These are phyloP conservation scores for Andrena chrysosceles DNA, from an alignment of 2,888 invertebrate genomes.

Conservation along the genomic window DNA sequence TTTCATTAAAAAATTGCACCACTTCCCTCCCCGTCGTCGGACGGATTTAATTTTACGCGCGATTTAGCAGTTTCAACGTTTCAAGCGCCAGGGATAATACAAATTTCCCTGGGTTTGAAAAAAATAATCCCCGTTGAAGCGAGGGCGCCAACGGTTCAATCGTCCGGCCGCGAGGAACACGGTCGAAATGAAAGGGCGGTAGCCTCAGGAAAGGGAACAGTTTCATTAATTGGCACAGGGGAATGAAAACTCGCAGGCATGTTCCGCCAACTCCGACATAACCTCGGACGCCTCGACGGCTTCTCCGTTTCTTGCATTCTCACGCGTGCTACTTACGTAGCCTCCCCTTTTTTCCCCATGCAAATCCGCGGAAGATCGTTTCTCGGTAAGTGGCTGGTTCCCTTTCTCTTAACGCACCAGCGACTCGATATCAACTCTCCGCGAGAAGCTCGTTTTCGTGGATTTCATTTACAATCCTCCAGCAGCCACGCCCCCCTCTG, in stretches of 20 bases:
- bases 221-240: background rate
- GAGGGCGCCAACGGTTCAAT: no score
- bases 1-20: background rate
- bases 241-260: no score
- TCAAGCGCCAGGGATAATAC: background rate
- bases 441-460: conserved; percentile 57
- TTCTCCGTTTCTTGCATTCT: background rate
- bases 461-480: conserved; percentile 71
- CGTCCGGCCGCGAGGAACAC: no score
- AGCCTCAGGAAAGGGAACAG: background rate
- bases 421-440: conserved; percentile 60
- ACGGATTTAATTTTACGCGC: background rate
- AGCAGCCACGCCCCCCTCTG: conserved; percentile 18
- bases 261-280: no score
- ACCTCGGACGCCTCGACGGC: no score
- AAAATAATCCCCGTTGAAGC: background rate
- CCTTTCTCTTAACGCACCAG: conserved; percentile 46
- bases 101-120: background rate
- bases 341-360: conserved; percentile 48
- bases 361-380: conserved; percentile 59
- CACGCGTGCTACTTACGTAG: background rate
- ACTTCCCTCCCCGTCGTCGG: background rate
- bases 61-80: background rate
- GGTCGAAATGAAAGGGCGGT: background rate
- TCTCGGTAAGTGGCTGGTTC: conserved; percentile 24